These are phyloP conservation scores for Caenorhabditis sp. DNA, from an alignment of 2,888 invertebrate genomes.

Conservation along the genomic window DNA sequence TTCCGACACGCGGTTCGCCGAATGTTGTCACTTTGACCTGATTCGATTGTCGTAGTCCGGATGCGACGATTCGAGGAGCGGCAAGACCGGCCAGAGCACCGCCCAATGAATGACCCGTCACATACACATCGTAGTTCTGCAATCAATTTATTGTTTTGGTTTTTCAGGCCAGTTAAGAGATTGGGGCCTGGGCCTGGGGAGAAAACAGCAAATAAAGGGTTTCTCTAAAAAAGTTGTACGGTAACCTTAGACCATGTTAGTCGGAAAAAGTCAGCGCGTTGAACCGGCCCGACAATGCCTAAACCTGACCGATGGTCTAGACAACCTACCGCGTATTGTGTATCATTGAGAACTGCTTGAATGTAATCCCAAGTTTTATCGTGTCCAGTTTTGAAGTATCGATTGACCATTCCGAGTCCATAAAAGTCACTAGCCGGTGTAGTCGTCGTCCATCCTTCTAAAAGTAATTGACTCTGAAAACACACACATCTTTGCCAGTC, in stretches of 20 bases:
- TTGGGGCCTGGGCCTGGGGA: no score
- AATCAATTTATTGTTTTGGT: constrained; percentile 4
- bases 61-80: constrained; percentile 25
- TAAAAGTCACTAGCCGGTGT: constrained; percentile 57
- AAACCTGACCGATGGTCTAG: no score
- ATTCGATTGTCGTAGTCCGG: constrained; percentile 40
- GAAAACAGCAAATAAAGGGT: neutral
- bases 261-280: no score
- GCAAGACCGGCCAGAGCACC: constrained; percentile 49
- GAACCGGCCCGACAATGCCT: no score
- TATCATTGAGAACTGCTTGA: constrained; percentile 37
- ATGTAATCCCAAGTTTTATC: constrained; percentile 59
- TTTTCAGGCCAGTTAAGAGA: no score
- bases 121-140: constrained; percentile 57
- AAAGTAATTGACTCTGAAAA: constrained; percentile 58
- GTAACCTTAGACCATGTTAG: no score
- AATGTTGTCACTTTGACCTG: constrained; percentile 61
- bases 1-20: constrained; percentile 67
- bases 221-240: no score
- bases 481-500: no score
- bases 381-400: constrained; percentile 61
- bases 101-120: constrained; percentile 67
- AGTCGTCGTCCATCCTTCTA: constrained; percentile 61
- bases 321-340: constrained; percentile 43
- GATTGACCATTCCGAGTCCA: constrained; percentile 61